Conservation (phyloP, 23 tunicate species). For the Ciona savignyi region DNA sequence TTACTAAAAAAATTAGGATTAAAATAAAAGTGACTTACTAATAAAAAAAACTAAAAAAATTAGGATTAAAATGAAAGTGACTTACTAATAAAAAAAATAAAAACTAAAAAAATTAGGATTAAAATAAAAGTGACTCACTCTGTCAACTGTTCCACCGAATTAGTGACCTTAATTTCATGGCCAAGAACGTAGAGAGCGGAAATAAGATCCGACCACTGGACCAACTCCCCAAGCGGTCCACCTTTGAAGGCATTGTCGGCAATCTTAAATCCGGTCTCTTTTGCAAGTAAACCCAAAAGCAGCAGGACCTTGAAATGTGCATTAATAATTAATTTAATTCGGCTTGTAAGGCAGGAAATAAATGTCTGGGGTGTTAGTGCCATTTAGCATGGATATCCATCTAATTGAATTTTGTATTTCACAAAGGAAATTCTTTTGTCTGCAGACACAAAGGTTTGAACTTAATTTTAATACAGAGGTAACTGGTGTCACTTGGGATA, state of each 20-base stretch:
- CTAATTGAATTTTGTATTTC: background rate
- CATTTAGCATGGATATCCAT: no score
- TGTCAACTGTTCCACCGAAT: slow-evolving; percentile 26
- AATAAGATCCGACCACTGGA: slow-evolving; percentile 89
- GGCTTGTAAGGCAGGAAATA: no score
- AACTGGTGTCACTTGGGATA: no score
- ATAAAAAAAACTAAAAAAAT: no score
- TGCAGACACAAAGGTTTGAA: no score
- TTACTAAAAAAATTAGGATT: no score
- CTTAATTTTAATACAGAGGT: no score
- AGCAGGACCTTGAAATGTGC: slow-evolving; percentile 29
- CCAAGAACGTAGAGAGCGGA: slow-evolving; percentile 60
- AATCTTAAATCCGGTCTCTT: slow-evolving; percentile 53
- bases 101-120: slow-evolving; percentile 15
- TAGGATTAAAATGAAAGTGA: no score
- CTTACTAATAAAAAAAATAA: slow-evolving; percentile 43
- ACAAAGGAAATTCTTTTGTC: background rate
- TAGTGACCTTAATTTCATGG: slow-evolving; percentile 55
- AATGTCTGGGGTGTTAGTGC: no score
- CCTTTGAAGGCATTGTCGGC: slow-evolving; percentile 84
- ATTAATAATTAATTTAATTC: background rate
- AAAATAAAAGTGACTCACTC: no score
- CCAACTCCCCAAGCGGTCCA: slow-evolving; percentile 91
- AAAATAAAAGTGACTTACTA: no score
- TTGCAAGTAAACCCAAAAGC: slow-evolving; percentile 45